Percentiles rank a stretch among this genome's conserved stretches.
phyloP scores from a whole-genome alignment of 2,113 vertebrate genomes.

The Rhadina sibilatrix region DNA sequence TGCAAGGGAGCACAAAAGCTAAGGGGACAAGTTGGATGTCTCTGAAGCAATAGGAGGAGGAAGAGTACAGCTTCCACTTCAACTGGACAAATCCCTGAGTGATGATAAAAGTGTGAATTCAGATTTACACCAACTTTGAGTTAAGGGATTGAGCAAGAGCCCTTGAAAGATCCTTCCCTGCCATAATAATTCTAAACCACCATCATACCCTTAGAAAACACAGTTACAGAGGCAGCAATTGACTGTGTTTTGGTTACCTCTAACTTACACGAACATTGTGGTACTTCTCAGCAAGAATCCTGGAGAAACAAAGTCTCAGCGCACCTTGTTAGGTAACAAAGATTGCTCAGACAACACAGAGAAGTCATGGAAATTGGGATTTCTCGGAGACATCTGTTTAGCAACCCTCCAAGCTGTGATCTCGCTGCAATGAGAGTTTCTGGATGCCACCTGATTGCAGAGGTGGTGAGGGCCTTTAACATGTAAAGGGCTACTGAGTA shows the following conservation, averaged over 20 bases:
- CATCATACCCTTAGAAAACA: not conserved
- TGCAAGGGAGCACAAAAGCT: not conserved
- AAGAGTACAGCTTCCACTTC: not conserved
- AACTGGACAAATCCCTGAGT: not conserved
- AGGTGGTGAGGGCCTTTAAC: not conserved
- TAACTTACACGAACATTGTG: not conserved
- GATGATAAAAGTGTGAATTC: not conserved
- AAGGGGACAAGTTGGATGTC: not conserved
- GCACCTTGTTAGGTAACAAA: rapidly evolving
- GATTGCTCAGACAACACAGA: not conserved
- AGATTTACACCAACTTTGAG: not conserved
- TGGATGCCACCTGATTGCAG: not conserved
- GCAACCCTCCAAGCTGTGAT: not conserved
- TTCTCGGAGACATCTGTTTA: not conserved
- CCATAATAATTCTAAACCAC: not conserved
- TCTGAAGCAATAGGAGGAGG: not conserved
- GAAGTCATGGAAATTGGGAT: not conserved
- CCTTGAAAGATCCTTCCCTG: not conserved
- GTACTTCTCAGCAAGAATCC: not conserved
- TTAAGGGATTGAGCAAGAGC: not conserved
- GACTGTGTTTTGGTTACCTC: not conserved
- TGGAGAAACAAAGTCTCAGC: not conserved
- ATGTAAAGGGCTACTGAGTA: not conserved
- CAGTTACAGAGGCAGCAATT: not conserved
- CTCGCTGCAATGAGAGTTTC: not conserved